Percentiles rank a stretch among this genome's conserved stretches.
These are phyloP conservation scores for Molanna angustata DNA, from an alignment of 2,888 invertebrate genomes.

Conservation along the genomic window DNA sequence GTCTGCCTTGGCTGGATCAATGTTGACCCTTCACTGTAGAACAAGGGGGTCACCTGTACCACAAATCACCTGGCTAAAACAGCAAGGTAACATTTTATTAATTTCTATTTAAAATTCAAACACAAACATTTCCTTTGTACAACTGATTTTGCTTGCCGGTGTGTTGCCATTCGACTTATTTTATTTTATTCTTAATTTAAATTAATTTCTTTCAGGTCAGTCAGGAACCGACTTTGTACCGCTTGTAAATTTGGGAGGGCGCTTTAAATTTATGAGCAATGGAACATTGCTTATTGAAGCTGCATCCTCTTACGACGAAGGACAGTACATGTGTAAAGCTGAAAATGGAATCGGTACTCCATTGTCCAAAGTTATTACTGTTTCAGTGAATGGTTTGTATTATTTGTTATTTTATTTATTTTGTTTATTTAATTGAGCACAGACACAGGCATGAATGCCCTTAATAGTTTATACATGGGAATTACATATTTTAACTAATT, in stretches of 20 bases:
- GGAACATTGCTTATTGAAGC: constrained; percentile 73
- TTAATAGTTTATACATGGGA: too few relatives aligned
- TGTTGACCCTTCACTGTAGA: constrained; percentile 66
- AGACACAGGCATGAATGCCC: too few relatives aligned
- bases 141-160: not conserved
- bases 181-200: too few relatives aligned
- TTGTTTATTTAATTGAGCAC: too few relatives aligned
- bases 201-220: constrained; percentile 48
- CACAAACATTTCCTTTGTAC: not conserved
- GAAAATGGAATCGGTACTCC: constrained; percentile 81
- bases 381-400: constrained; percentile 74
- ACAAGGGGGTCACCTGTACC: constrained; percentile 76
- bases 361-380: constrained; percentile 77
- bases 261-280: constrained; percentile 63
- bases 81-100: constrained; percentile 54
- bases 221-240: constrained; percentile 66
- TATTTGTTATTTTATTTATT: not conserved
- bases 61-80: constrained; percentile 69
- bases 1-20: constrained; percentile 68
- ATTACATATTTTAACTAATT: too few relatives aligned
- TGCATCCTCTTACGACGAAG: constrained; percentile 74
- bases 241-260: constrained; percentile 57
- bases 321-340: constrained; percentile 82
- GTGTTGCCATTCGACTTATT: too few relatives aligned
- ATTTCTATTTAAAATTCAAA: not conserved